phyloP scores from a whole-genome alignment of 1,140 invertebrate genomes.

The Leptinotarsa texana region DNA sequence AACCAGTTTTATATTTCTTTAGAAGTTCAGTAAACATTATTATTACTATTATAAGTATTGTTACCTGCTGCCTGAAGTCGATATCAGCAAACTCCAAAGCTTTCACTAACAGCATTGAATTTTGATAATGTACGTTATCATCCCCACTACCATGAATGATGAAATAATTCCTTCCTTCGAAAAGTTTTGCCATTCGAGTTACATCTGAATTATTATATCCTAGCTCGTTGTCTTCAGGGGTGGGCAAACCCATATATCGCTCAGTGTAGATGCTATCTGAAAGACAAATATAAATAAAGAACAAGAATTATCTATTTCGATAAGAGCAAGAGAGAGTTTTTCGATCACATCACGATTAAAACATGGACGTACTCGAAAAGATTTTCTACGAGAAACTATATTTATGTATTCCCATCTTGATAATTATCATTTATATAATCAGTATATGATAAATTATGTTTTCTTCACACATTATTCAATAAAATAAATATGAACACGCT shows the following conservation, averaged over 20 bases:
- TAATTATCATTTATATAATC: too few species aligned
- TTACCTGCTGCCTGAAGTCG: constrained; percentile 84
- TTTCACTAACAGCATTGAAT: constrained; percentile 83
- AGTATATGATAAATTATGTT: too few species aligned
- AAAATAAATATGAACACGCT: too few species aligned
- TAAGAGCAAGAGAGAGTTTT: neutral
- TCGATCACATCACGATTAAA: neutral
- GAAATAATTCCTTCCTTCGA: constrained; percentile 78
- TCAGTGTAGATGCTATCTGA: constrained; percentile 94
- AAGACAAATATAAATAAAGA: constrained; percentile 43
- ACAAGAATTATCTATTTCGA: neutral
- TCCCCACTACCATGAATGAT: constrained; percentile 88
- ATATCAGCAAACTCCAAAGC: constrained; percentile 79
- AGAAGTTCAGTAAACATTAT: too few species aligned
- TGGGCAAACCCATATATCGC: constrained; percentile 86
- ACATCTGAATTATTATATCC: constrained; percentile 64
- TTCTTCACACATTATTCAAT: too few species aligned
- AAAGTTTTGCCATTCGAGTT: constrained; percentile 69
- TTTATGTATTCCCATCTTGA: too few species aligned
- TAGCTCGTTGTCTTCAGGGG: constrained; percentile 69
- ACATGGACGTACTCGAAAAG: too few species aligned
- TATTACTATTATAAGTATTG: too few species aligned
- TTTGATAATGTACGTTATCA: constrained; percentile 95
- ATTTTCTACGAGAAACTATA: too few species aligned
- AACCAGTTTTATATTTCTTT: too few species aligned